Base-by-base conservation (phyloP, 2,113 vertebrate genomes). In the Pterocles gutturalis region DNA sequence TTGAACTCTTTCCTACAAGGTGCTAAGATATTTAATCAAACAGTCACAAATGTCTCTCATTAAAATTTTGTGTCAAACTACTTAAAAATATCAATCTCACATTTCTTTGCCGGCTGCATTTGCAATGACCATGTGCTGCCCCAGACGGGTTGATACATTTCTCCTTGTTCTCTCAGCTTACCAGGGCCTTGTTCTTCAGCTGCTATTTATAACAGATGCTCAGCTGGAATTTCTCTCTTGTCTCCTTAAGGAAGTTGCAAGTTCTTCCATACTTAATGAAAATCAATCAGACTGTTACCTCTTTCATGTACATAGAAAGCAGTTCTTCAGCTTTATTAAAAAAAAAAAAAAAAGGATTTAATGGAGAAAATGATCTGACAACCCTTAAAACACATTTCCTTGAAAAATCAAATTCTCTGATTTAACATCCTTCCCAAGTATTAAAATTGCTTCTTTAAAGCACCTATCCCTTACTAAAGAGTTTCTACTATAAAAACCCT, bases 351-450 rank as follows among this genome's bases (percentile, higher is more conserved):
- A 24, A 38, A 38, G 38, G 38, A 20, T 16, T 36, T 46, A 72
- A 60, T 6, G 2, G 4, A 11, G 20, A 6, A 82, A 86, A 43
- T 17, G 2, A 43, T 67, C 61, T 86, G 25, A 13, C 53, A 61
- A 38, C 8, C 77, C 53, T 48, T 89, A 64, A 51, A 92, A 57
- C 20, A 43, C 36, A 70, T 65, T 89, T 95, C 87, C 58, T 80
- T 20, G 79, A 90, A 90, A 92, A 95, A 95, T 71, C 34, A 88
- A 72, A 85, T 64, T 76, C 41, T 54, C 51, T 78, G 55, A 45
- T 80, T 92, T 77, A 83, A 77, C 11, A n/a, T 91, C 20, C 12
- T 81, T 89, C 10, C 24, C 41, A 61, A 60, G 33, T 48, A 55
- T 43, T 51, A 69, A 79, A 64, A 13, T 26, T 53, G 24, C 33